Percentiles rank a stretch among this genome's conserved stretches.
These are phyloP conservation scores for Protonibea diacanthus DNA, from an alignment of 2,797 vertebrate species.

Conservation along the genomic window DNA sequence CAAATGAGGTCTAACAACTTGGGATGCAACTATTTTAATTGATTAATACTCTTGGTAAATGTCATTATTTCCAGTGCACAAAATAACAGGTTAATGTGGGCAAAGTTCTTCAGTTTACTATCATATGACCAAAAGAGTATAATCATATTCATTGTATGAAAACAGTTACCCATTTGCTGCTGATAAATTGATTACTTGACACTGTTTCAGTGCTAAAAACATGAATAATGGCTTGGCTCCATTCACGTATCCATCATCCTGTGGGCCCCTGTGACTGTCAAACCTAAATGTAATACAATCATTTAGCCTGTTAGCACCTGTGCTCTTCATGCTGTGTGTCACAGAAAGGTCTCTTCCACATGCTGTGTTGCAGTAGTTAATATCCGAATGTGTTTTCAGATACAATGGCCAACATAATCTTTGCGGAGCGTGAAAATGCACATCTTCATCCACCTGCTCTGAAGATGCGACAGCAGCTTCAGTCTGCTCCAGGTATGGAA, in stretches of 20 bases:
- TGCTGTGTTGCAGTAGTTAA: neutral
- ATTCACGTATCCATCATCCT: neutral
- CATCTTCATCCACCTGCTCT: slow-evolving; percentile 49
- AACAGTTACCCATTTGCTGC: neutral
- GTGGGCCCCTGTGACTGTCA: neutral
- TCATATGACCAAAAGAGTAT: neutral
- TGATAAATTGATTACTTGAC: neutral
- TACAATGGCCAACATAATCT: slow-evolving; percentile 69
- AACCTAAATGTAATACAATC: neutral
- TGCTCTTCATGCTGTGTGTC: neutral
- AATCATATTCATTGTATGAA: neutral
- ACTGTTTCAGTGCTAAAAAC: neutral
- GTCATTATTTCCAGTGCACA: neutral
- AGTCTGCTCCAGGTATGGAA: slow-evolving; percentile 76
- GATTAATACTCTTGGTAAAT: neutral
- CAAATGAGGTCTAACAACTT: no score
- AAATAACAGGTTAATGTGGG: no score
- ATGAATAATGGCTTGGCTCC: neutral
- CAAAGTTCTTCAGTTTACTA: neutral
- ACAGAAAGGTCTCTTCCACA: neutral
- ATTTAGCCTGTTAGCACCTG: neutral
- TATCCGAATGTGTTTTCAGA: slow-evolving; percentile 44
- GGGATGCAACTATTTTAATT: neutral
- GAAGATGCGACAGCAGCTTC: slow-evolving; percentile 70
- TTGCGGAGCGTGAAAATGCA: slow-evolving; percentile 73